Conservation (phyloP, 1,140 invertebrate species). For the Zaprionus nigranus region DNA sequence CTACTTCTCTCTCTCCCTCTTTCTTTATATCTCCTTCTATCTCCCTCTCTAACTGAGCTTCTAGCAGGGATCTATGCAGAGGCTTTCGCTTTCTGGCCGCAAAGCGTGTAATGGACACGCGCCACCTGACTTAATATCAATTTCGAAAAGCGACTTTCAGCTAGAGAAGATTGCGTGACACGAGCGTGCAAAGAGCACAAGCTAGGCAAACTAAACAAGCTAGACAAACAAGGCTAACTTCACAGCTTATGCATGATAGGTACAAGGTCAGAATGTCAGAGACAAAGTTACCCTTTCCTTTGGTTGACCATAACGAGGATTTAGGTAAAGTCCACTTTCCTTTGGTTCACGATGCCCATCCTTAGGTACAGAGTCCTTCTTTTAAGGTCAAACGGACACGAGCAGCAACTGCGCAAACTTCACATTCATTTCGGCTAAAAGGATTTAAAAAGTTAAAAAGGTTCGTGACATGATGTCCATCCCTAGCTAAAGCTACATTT, state of each 20-base stretch:
- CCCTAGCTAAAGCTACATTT: too few relatives aligned
- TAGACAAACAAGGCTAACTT: not conserved
- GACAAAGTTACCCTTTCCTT: too few relatives aligned
- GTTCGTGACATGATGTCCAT: too few relatives aligned
- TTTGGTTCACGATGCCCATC: too few relatives aligned
- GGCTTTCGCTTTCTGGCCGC: constrained; percentile 63
- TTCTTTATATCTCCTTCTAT: constrained; percentile 1
- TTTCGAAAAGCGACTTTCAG: constrained; percentile 41
- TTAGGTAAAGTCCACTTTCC: too few relatives aligned
- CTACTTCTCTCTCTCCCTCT: constrained; percentile 12
- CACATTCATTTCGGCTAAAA: too few relatives aligned
- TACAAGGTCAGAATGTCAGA: too few relatives aligned
- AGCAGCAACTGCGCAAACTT: not conserved
- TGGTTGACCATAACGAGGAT: too few relatives aligned
- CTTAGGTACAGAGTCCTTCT: too few relatives aligned
- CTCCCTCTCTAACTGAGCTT: not conserved
- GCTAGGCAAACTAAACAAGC: too few relatives aligned
- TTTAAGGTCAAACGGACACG: not conserved
- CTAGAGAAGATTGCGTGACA: constrained; percentile 2
- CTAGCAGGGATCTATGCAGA: constrained; percentile 12
- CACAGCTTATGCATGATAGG: too few relatives aligned
- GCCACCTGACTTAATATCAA: constrained; percentile 81
- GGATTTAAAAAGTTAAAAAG: too few relatives aligned
- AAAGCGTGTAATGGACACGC: constrained; percentile 78
- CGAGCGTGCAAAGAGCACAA: not conserved